Evolutionary conservation across 2,797 vertebrate genomes (phyloP).

Genomic region (Rallus crepitans): DNA sequence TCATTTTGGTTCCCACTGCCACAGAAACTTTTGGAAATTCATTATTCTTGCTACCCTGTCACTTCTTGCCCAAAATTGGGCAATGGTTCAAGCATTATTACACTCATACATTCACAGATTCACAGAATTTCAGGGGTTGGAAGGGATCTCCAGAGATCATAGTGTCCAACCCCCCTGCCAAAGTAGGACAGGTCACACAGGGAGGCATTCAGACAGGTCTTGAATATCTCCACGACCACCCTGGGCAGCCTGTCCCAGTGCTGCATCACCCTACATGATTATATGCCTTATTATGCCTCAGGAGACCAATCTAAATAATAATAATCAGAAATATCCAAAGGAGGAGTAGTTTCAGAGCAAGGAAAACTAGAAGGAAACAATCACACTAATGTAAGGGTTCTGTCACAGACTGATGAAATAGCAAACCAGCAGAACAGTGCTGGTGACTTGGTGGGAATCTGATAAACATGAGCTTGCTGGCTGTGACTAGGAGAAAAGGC

Average conservation of each 20-base stretch:
- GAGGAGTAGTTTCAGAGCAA: neutral
- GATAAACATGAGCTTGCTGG: neutral
- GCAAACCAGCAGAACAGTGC: neutral
- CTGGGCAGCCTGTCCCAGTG: too few relatives aligned
- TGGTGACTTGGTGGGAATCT: neutral
- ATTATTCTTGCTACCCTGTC: neutral
- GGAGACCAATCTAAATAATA: neutral
- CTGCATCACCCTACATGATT: neutral
- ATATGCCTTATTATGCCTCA: neutral
- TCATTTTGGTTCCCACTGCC: neutral
- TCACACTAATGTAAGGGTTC: neutral
- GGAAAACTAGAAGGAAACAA: neutral
- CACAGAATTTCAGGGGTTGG: too few relatives aligned
- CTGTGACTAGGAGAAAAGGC: neutral
- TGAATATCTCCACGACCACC: too few relatives aligned
- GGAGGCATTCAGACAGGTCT: too few relatives aligned
- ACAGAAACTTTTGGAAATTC: neutral
- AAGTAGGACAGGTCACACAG: too few relatives aligned
- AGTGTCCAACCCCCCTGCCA: too few relatives aligned
- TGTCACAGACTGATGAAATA: neutral
- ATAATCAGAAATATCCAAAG: neutral
- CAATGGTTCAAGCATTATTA: neutral
- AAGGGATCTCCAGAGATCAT: too few relatives aligned
- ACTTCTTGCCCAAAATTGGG: neutral
- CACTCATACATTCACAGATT: neutral